phyloP scores from a whole-genome alignment of 2,888 invertebrate genomes.

The Eucriotettix oculatus region DNA sequence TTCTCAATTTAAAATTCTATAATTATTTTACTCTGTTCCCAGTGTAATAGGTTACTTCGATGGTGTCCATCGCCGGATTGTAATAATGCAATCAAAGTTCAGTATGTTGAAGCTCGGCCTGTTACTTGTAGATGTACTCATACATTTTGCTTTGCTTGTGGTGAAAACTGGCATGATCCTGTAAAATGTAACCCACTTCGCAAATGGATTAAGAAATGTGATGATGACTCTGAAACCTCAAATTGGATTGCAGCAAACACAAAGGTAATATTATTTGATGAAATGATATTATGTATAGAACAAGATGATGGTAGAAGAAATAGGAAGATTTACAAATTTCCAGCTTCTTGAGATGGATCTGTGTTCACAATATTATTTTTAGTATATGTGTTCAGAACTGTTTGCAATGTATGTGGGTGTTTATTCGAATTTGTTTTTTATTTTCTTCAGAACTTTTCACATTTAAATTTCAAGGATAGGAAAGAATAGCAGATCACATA shows the following conservation, averaged over 20 bases:
- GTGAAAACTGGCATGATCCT: slow-evolving; percentile 97
- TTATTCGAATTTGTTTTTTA: too few relatives aligned
- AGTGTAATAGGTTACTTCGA: slow-evolving; percentile 89
- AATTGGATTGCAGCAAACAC: slow-evolving; percentile 99
- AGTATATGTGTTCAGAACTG: too few relatives aligned
- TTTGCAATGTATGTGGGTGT: too few relatives aligned
- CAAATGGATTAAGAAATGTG: slow-evolving; percentile 98
- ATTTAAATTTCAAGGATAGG: too few relatives aligned
- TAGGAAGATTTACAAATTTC: too few relatives aligned
- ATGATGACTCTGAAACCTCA: slow-evolving; percentile 96
- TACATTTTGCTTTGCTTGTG: slow-evolving; percentile 91
- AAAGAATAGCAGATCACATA: too few relatives aligned
- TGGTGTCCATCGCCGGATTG: slow-evolving; percentile 99
- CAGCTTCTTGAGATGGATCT: too few relatives aligned
- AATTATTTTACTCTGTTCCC: slow-evolving; percentile 17
- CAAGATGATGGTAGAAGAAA: too few relatives aligned
- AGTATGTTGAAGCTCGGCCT: slow-evolving; percentile 76
- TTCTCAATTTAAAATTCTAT: neutral
- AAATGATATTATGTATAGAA: too few relatives aligned
- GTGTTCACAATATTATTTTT: too few relatives aligned
- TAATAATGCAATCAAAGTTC: slow-evolving; percentile 84
- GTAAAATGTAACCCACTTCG: slow-evolving; percentile 83
- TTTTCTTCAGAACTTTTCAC: too few relatives aligned
- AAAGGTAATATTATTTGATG: slow-evolving; percentile 35
- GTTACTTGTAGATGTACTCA: slow-evolving; percentile 88